Base-by-base conservation (phyloP, 2,888 invertebrate genomes). In the Altica lythri region DNA sequence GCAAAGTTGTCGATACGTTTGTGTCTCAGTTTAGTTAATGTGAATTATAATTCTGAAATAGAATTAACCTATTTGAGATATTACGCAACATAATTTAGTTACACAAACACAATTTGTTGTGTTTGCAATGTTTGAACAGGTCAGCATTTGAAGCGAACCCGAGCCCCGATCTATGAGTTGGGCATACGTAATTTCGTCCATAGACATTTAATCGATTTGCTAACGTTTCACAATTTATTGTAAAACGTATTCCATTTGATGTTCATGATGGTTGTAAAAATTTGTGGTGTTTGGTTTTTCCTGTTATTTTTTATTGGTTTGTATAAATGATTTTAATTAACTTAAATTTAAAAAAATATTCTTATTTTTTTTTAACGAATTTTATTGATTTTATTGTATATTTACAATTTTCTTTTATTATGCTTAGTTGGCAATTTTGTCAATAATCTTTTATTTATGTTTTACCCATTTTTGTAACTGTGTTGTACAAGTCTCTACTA, bases 71-170 rank as follows among this genome's bases (percentile, higher is more conserved):
- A 49, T 40, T 49, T 32, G 49, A 44, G 47, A 48, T 32, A 55
- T 58, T 58, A 49, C 32, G 49, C 46, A 58, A 58, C 44, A 58
- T 55, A 47, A 44, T 45, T 48, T 35, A 54, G 53, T 59, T 47
- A 55, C 18, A 53, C 40, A 53, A 55, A 55, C 55, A 55, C 40
- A 53, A 51, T 53, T 53, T 59, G 53, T 59, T 55, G 47, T 47
- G 47, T 45, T 50, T 49, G 42, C 45, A 34, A 37, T 59, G 53
- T 59, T 59, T 59, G 56, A 53, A 59, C 56, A 59, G 55, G 56
- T 59, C 59, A 59, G 59, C 59, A 49, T 53, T 59, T 49, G 34
- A 40, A 46, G 32, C 37, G 43, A 29, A 37, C 45, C 27, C 10
- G 22, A 17, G 30, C 14, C n/a, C 19, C 35, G 35, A 35, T 42